Conservation (phyloP, 1,140 invertebrate species). For the Theocolax elegans region DNA sequence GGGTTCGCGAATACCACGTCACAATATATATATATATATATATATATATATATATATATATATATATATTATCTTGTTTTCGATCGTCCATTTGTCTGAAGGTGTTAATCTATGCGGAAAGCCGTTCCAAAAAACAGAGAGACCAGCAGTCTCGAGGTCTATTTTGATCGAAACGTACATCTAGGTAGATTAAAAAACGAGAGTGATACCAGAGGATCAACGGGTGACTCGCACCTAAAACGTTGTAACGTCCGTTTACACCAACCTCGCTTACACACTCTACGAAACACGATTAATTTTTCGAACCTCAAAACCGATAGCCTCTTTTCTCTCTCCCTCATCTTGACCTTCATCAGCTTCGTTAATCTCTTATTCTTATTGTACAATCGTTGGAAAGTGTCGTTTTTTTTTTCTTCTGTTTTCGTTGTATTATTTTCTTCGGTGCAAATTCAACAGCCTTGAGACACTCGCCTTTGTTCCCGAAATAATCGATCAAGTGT, state of each 20-base stretch:
- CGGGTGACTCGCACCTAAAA: constrained; percentile 32
- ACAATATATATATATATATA: too few relatives aligned
- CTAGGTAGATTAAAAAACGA: constrained; percentile 1
- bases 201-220: constrained; percentile 45
- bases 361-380: constrained; percentile 7
- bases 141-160: background rate
- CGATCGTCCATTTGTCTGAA: too few relatives aligned
- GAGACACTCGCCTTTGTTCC: background rate
- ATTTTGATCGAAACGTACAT: too few relatives aligned
- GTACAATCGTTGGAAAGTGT: background rate
- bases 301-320: background rate
- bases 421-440: background rate
- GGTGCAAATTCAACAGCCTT: background rate
- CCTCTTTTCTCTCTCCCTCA: background rate
- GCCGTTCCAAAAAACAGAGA: too few relatives aligned
- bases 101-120: too few relatives aligned
- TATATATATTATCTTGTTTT: too few relatives aligned
- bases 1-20: too few relatives aligned
- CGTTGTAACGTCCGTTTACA: too few relatives aligned
- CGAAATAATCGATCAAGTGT: constrained; percentile 3
- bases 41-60: too few relatives aligned
- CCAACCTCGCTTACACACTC: too few relatives aligned
- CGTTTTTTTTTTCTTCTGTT: background rate
- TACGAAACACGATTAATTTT: constrained; percentile 27
- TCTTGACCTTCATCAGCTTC: background rate